phyloP scores from a whole-genome alignment of 1,140 invertebrate genomes.

The Drosophila ercepeae region DNA sequence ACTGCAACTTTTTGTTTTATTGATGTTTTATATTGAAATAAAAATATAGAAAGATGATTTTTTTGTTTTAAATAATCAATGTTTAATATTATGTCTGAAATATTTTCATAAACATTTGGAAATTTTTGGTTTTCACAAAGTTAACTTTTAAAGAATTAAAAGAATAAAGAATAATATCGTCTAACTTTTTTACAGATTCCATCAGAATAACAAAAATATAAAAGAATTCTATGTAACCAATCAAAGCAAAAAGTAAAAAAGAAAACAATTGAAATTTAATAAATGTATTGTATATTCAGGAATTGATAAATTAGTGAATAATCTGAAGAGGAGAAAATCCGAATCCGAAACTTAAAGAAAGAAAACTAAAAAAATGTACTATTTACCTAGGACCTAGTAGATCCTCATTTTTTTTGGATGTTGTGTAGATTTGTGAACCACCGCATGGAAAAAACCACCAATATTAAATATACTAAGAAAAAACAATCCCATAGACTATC shows the following conservation, averaged over 20 bases:
- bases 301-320: constrained; percentile 66
- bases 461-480: constrained; percentile 9
- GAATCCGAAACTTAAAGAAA: not conserved
- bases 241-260: constrained; percentile 6
- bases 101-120: too few species aligned
- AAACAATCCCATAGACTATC: constrained; percentile 24
- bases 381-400: constrained; percentile 39
- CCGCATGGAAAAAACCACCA: constrained; percentile 31
- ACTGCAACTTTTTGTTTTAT: too few species aligned
- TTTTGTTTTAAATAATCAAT: too few species aligned
- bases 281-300: constrained; percentile 57
- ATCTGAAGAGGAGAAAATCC: constrained; percentile 14
- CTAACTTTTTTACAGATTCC: constrained; percentile 11
- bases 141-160: not conserved
- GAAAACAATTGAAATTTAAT: constrained; percentile 23
- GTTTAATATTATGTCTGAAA: too few species aligned
- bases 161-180: not conserved
- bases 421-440: constrained; percentile 44
- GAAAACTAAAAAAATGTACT: not conserved
- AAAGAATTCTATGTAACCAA: constrained; percentile 23
- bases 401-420: constrained; percentile 36
- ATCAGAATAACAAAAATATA: constrained; percentile 24
- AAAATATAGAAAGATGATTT: too few species aligned
- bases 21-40: too few species aligned
- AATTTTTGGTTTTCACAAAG: too few species aligned